Evolutionary conservation across 2,113 vertebrate genomes (phyloP).

Genomic region (Lophius piscatorius): DNA sequence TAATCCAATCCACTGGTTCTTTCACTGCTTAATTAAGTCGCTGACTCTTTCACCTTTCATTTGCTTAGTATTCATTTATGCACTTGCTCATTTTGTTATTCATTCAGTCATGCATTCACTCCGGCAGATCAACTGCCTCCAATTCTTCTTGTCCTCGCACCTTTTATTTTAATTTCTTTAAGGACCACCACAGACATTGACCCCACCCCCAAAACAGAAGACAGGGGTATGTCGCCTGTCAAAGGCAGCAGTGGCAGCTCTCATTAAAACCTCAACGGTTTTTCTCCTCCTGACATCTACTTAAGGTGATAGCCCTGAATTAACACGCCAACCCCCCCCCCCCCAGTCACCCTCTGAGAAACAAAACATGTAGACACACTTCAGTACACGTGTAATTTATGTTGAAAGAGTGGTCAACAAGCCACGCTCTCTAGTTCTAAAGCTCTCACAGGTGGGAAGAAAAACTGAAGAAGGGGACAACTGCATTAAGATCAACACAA

Average conservation of each 20-base stretch:
- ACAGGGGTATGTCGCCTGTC: slow-evolving; percentile 56
- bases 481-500: too few relatives aligned
- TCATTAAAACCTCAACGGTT: slow-evolving; percentile 72
- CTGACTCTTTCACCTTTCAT: slow-evolving; percentile 37
- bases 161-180: slow-evolving; percentile 66
- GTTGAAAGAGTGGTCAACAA: not conserved
- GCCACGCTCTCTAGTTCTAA: not conserved
- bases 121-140: not conserved
- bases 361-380: slow-evolving; percentile 13
- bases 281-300: slow-evolving; percentile 71
- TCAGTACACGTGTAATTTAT: not conserved
- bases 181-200: slow-evolving; percentile 42
- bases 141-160: not conserved
- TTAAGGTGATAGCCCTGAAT: slow-evolving; percentile 73
- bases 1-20: not conserved
- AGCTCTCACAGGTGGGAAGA: slow-evolving; percentile 20
- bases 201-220: slow-evolving; percentile 24
- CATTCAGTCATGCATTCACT: slow-evolving; percentile 25
- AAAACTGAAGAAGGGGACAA: not conserved
- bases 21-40: slow-evolving; percentile 18
- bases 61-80: slow-evolving; percentile 53
- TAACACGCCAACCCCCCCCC: slow-evolving; percentile 34
- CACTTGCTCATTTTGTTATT: slow-evolving; percentile 37
- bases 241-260: slow-evolving; percentile 41
- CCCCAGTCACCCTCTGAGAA: not conserved